These are phyloP conservation scores for Halesus radiatus DNA, from an alignment of 1,140 invertebrate genomes.

Conservation along the genomic window DNA sequence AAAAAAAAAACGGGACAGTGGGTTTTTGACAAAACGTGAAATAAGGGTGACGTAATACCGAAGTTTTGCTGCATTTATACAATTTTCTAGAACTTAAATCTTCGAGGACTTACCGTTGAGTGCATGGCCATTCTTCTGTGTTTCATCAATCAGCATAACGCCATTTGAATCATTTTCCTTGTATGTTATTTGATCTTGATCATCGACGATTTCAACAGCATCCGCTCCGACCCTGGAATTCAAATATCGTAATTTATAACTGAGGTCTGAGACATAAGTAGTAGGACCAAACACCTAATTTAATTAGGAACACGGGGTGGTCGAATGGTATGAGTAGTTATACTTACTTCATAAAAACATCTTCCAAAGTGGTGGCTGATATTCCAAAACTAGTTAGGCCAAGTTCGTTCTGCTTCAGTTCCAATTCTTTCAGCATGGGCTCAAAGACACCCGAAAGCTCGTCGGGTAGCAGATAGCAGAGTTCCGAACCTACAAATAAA, in stretches of 20 bases:
- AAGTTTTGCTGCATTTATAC: too few species aligned
- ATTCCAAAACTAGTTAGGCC: constrained; percentile 77
- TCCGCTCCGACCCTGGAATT: constrained; percentile 67
- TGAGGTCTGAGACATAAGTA: background rate
- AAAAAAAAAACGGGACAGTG: too few species aligned
- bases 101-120: too few species aligned
- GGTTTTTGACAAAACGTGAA: too few species aligned
- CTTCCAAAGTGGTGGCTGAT: constrained; percentile 89
- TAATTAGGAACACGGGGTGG: background rate
- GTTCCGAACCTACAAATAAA: constrained; percentile 67
- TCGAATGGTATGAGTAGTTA: background rate
- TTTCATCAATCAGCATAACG: background rate
- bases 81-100: too few species aligned
- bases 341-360: constrained; percentile 89
- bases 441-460: constrained; percentile 70
- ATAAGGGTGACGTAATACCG: too few species aligned
- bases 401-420: constrained; percentile 74
- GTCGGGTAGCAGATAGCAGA: constrained; percentile 73
- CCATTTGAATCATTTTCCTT: constrained; percentile 38
- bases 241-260: background rate
- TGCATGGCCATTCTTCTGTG: background rate
- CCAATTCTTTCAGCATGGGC: constrained; percentile 79
- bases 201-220: constrained; percentile 42
- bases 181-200: constrained; percentile 44
- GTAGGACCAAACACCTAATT: too few species aligned